Conservation (phyloP, 2,888 invertebrate genomes). For the Hanleya hanleyi region DNA sequence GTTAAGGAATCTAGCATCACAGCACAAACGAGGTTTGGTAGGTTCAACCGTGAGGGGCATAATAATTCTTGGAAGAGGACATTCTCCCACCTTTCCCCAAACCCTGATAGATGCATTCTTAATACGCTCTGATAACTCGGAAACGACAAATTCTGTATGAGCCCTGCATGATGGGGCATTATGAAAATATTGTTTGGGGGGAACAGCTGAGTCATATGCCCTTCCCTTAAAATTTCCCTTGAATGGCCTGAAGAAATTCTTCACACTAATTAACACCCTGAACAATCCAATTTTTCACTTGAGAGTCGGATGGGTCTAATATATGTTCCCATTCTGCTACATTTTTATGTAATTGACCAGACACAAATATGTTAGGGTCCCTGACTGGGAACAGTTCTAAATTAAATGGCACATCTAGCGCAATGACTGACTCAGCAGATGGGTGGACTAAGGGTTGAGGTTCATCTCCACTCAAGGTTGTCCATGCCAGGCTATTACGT, state of each 20-base stretch:
- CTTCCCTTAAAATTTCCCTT: constrained; percentile 29
- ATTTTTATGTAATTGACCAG: not conserved
- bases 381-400: too few relatives aligned
- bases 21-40: constrained; percentile 23
- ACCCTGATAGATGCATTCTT: constrained; percentile 17
- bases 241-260: constrained; percentile 18
- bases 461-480: too few relatives aligned
- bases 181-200: not conserved
- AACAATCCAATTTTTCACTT: constrained; percentile 10
- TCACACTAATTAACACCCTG: constrained; percentile 21
- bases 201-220: constrained; percentile 1
- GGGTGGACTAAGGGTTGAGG: too few relatives aligned
- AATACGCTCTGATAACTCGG: constrained; percentile 9
- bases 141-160: constrained; percentile 6
- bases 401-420: too few relatives aligned
- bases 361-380: not conserved
- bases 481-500: too few relatives aligned
- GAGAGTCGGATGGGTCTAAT: not conserved
- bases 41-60: constrained; percentile 32
- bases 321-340: not conserved
- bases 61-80: constrained; percentile 13
- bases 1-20: constrained; percentile 18
- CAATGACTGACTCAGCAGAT: too few relatives aligned
- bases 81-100: constrained; percentile 17
- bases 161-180: constrained; percentile 9